Percentiles rank a stretch among this genome's conserved stretches.
Evolutionary conservation across 2,888 invertebrate genomes (phyloP).

Genomic region (Seira ritae): DNA sequence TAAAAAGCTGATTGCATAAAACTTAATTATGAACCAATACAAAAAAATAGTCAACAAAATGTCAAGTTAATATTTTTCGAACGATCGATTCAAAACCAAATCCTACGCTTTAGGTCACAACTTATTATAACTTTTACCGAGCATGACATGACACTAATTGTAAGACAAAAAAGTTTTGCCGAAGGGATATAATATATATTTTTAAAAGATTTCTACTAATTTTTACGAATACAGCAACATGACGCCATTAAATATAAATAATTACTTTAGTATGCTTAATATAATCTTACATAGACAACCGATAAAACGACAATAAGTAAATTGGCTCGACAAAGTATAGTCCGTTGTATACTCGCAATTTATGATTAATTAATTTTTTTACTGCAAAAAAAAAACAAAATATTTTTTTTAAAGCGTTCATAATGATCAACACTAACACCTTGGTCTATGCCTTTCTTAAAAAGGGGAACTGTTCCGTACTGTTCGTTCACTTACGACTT

Average conservation of each 20-base stretch:
- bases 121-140: no score
- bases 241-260: no score
- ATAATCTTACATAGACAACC: no score
- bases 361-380: neutral
- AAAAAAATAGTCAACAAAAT: constrained; percentile 42
- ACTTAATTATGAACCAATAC: constrained; percentile 43
- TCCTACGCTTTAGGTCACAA: no score
- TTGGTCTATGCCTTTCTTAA: constrained; percentile 1
- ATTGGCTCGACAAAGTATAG: neutral
- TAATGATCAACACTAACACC: neutral
- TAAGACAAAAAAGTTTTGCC: no score
- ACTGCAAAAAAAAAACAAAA: neutral
- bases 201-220: no score
- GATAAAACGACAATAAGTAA: neutral
- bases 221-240: no score
- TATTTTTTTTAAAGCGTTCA: constrained; percentile 15
- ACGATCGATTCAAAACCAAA: no score
- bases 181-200: no score
- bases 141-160: no score
- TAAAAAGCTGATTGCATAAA: constrained; percentile 60
- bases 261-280: no score
- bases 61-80: neutral
- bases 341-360: neutral
- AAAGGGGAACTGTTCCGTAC: neutral
- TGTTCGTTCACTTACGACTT: neutral